Evolutionary conservation across 2,113 vertebrate species (phyloP), one percentile per base, ranked within the genome.

Genomic region (Sander lucioperca): DNA sequence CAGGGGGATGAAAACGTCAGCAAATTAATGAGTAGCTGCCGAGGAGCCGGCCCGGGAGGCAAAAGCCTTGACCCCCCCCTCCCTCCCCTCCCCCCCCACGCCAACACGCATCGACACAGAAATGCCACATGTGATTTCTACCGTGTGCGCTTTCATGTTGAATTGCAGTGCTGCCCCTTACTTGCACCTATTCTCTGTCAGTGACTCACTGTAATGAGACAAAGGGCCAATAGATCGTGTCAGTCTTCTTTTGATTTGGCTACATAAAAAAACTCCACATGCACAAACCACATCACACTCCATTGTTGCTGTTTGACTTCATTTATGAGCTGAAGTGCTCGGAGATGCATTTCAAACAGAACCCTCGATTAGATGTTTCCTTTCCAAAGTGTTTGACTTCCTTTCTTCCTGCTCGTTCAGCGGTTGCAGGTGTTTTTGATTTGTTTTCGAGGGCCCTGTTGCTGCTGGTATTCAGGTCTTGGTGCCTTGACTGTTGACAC

Each of bases 1-100:
- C 13, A 13, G 39, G 59, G 16, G 43, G 47, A 53, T 12, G 18
- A 33, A 67, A 70, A 68, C 23, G 3, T 83, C 64, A 16, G 59
- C 83, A 58, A 25, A 33, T 66, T 76, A 76, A 85, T 65, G 67
- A 36, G 71, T 25, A 63, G 79, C 74, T 65, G 74, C 18, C 13
- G 57, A 57, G 36, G 5, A 19, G 30, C 61, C 13, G 21, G 30
- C 6, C 8, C 2, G 2, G 10, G 57, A 71, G 58, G n/a, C n/a
- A n/a, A n/a, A n/a, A n/a, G n/a, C n/a, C n/a, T n/a, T n/a, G n/a
- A n/a, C n/a, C n/a, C n/a, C n/a, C n/a, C n/a, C n/a, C n/a, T n/a
- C n/a, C n/a, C n/a, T n/a, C n/a, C n/a, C n/a, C n/a, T n/a, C n/a
- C n/a, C n/a, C n/a, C 51, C 73, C 14, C 15, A 8, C 2, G 1